Evolutionary conservation across 92 coral and sea anemone genomes (phyloP), one percentile per base, ranked within the genome.

Genomic region (Heteractis magnifica): DNA sequence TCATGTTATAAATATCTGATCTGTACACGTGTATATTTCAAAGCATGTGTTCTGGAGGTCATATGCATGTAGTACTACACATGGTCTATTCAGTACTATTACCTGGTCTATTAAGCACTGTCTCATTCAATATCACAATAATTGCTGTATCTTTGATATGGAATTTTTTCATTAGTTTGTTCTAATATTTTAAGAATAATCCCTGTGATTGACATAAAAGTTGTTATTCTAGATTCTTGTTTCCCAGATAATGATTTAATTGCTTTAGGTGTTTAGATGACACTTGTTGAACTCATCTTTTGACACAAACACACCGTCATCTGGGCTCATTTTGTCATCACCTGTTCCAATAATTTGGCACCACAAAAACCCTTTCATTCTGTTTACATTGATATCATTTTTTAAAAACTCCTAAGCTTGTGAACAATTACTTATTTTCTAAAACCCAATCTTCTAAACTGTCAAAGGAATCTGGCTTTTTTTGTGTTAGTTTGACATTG

Each of bases 201-300:
- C 44, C 73, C 10, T 26, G 21, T 68, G 48, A 68, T 68, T 23
- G 49, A 13, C 49, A 68, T 23, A 26, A 68, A 68, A 68, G 3
- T 68, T 68, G 49, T 23, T 11, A 68, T 68, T 68, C 11, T 68
- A 10, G 49, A 20, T 62, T 62, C 49, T 53, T 68, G 49, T 68
- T 7, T 3, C 0, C 49, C 48, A 68, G 73, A 68, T 41, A 26
- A 7, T 68, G 26, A 5, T 26, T 68, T 68, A 68, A 68, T 68
- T 68, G 73, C 48, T 68, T 68, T 20, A 4, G 73, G 3, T 68
- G 48, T 68, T 23, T 7, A 26, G 5, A n/a, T 68, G 73, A 68
- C 49, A 68, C 73, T 68, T 68, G 73, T 68, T 68, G 73, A 68
- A 68, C 73, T 68, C 49, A 26, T 68, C 10, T 68, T 68, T 68